Evolutionary conservation across 2,113 vertebrate species (phyloP).

Genomic region (Perca fluviatilis): DNA sequence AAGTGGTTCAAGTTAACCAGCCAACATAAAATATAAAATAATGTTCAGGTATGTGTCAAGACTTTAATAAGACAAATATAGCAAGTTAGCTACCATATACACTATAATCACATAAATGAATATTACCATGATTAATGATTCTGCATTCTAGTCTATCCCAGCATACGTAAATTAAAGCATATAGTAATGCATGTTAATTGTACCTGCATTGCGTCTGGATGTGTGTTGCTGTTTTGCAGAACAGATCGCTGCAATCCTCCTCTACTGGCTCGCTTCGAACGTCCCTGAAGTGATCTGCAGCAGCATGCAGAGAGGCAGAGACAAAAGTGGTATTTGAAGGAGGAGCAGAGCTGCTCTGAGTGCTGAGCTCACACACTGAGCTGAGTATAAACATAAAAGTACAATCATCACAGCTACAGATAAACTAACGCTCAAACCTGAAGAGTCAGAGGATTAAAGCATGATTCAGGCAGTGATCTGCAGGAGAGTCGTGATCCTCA

Average conservation of each 20-base stretch:
- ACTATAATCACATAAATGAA: background rate
- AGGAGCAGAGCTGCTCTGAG: constrained; percentile 54
- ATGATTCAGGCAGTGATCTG: background rate
- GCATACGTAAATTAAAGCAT: background rate
- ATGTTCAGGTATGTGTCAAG: background rate
- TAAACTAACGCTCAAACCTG: background rate
- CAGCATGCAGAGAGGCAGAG: constrained; percentile 21
- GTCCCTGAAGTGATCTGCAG: constrained; percentile 47
- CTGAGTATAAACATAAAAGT: constrained; percentile 3
- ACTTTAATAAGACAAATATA: background rate
- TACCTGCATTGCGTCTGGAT: constrained; percentile 75
- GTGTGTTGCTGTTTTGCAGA: constrained; percentile 22
- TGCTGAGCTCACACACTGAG: constrained; percentile 23
- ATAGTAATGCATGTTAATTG: background rate
- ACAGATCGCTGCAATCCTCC: constrained; percentile 28
- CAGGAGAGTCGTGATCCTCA: constrained; percentile 13
- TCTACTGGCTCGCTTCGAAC: constrained; percentile 2
- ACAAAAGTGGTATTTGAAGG: constrained; percentile 24
- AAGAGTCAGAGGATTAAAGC: background rate
- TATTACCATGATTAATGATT: background rate
- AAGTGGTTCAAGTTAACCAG: background rate
- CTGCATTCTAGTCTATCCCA: background rate
- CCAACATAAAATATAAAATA: background rate
- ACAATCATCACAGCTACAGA: background rate
- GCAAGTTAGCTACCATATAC: background rate